Evolutionary conservation across 2,797 vertebrate genomes (phyloP), one percentile per base, ranked within the genome.

Genomic region (Hephaestus fuliginosus): DNA sequence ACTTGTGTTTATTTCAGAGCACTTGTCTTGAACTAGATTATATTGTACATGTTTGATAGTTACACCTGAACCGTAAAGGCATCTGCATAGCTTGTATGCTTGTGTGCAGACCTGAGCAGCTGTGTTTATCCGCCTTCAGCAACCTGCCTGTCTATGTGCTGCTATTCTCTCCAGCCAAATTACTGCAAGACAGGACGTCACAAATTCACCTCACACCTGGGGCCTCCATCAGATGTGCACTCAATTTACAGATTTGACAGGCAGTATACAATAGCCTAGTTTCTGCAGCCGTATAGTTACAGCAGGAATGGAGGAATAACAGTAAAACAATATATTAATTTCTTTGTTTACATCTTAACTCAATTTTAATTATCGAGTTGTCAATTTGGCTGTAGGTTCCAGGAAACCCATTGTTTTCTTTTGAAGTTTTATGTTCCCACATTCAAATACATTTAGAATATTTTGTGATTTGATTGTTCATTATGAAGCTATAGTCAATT

Each of bases 51-150:
- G 5, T 53, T 9, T 52, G 8, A 48, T 68, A 28, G 63, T 56
- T 20, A 18, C 17, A 14, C 1, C 2, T 39, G 30, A n/a, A 13
- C 20, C 14, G 6, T 53, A 3, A 10, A 55, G 33, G 14, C 5
- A 10, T 66, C 61, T 71, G 28, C 48, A 2, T 64, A 64, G 3
- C 44, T 4, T 63, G 36, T 22, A 7, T 25, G 36, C 20, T 14
- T 68, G 51, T 71, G 57, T 61, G 25, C 28, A 65, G 56, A 25
- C 25, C 22, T n/a, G 39, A 76, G 33, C 68, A 75, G 55, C 72
- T 73, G 75, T 69, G 70, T 79, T 81, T 79, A 44, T 82, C 58
- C 39, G 70, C 30, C 15, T 49, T 44, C 33, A 52, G 18, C 8
- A 14, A 20, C 65, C 55, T 67, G 76, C 10, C 55, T 63, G 43